Evolutionary conservation across 2,888 invertebrate species (phyloP), one percentile per base, ranked within the genome.

Genomic region (Spodoptera picta): DNA sequence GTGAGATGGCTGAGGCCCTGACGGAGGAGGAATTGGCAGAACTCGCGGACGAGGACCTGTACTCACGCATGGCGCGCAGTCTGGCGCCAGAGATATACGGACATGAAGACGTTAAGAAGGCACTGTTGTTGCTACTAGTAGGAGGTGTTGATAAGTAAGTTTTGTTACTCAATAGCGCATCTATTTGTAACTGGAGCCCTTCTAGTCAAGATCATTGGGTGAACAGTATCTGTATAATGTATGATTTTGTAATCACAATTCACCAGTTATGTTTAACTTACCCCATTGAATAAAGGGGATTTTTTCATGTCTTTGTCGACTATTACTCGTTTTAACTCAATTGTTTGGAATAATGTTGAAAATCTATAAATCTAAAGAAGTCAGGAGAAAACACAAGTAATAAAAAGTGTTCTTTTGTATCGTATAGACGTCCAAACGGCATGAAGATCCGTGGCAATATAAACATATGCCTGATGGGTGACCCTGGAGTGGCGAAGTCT

Each of bases 81-180:
- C 96, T 99, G 76, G 99, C 99, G 2, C 99, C 99, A 0, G 99
- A 99, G 95, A 99, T 99, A 84, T 99, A 98, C 87, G 99, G 99
- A 0, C 98, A 99, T 84, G 96, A 98, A 81, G 99, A 99, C 91
- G 98, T 99, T 0, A 99, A 99, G 92, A 99, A 99, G 88, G 99
- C 99, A 0, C 91, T 99, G 54, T 91, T 99, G 46, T 90, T 99
- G 72, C 95, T 99, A 55, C 95, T 99, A 0, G 99, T 99, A 0
- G 98, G 98, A 4, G 98, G 98, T 6, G 98, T 98, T 2, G 98
- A 98, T 90, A 96, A 96, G 92, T 96, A 88, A 68, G 87, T 2
- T 14, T 1, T 77, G 7, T 0, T 9, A 7, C 2, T 23, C 5
- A 42, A 23, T 11, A 24, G 19, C 19, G 19, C 19, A 19, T 19